Base-by-base conservation (phyloP, 2,113 vertebrate genomes). In the Clupea harengus region DNA sequence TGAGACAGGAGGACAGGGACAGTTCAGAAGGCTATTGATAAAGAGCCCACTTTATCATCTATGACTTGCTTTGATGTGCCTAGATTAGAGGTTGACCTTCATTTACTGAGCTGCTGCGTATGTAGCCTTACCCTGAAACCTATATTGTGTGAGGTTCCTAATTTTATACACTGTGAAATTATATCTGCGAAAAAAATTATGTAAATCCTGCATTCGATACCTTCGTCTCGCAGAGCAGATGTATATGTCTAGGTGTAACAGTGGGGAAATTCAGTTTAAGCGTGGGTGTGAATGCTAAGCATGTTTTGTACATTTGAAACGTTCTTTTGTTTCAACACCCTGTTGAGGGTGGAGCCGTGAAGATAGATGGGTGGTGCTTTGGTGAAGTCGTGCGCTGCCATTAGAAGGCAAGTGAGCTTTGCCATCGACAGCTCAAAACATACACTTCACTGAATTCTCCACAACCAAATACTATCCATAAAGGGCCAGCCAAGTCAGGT, bases 11-110 rank as follows among this genome's bases (percentile, higher is more conserved):
- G 72, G 72, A 72, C 64, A 72, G 32, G 28, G 64, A 72, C 25
- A 72, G 64, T 72, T 72, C 10, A 28, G n/a, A 11, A 32, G 64
- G 64, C 64, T 28, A 3, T 10, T 72, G 64, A 32, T 25, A 9
- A 10, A 32, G 64, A 32, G 25, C 11, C n/a, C 64, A 72, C 64
- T 72, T 72, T 11, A 72, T 32, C 64, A 72, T 32, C 64, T 72
- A 32, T 72, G 64, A 32, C 64, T 72, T 72, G n/a, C 64, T 72
- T 72, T 72, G 64, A 72, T 72, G 64, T 28, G 64, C 64, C 64
- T 32, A 3, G 64, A 72, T 72, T 72, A 72, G 25, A 32, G 64
- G 64, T 72, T 3, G 64, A 72, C 64, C 64, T 32, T 72, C 25
- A 72, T 72, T 28, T 72, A 11, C 64, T 72, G 25, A 15, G 13